These are phyloP conservation scores for Patiria miniata DNA, from an alignment of 35 echinoderm and acorn worm genomes.

Conservation along the genomic window DNA sequence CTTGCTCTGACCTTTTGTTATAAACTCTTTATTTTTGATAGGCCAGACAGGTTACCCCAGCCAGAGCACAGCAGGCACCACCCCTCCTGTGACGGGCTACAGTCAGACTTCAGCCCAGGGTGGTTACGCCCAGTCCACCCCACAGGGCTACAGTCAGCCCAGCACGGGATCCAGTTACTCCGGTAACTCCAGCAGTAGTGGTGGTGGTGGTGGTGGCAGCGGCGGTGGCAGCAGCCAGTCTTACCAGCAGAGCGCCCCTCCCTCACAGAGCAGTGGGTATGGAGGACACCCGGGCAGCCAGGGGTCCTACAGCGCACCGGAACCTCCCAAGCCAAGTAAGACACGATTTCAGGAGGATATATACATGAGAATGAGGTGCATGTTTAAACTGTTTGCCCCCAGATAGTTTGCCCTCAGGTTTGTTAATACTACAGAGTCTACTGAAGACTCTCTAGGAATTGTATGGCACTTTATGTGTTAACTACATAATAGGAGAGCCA, in stretches of 20 bases:
- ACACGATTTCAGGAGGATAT: background rate
- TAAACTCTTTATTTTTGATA: background rate
- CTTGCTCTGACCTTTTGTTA: no score
- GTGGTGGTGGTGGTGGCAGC: background rate
- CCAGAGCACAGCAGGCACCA: background rate
- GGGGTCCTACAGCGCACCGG: slow-evolving; percentile 1
- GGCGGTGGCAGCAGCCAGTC: background rate
- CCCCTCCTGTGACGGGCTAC: slow-evolving; percentile 1
- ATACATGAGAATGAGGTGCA: no score
- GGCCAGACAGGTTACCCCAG: slow-evolving; percentile 3
- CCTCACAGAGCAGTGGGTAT: background rate
- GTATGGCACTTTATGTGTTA: no score
- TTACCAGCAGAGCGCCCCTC: background rate
- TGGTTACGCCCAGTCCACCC: background rate
- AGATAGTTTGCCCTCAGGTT: no score
- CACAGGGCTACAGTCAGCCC: background rate
- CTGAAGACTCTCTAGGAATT: no score
- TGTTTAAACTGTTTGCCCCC: no score
- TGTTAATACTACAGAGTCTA: no score
- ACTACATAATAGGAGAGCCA: no score
- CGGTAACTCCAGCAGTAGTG: background rate
- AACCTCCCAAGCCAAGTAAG: background rate
- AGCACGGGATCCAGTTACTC: background rate
- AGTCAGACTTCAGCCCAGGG: background rate
- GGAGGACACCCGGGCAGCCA: background rate